Base-by-base conservation (phyloP, 2,888 invertebrate genomes). In the Iphiclides podalirius region DNA sequence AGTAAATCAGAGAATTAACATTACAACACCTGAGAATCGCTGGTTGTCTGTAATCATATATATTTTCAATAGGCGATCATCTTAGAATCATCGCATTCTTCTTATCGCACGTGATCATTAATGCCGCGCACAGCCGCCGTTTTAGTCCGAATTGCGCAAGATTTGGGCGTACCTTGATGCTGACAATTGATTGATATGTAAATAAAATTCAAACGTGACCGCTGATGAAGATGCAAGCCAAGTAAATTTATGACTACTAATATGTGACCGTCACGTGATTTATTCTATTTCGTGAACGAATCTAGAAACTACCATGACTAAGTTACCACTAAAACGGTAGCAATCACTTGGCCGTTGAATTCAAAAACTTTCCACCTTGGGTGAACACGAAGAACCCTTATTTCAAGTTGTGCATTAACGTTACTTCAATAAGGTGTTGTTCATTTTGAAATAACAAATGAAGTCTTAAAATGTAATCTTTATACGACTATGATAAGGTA, bases 141-240 rank as follows among this genome's bases (percentile, higher is more conserved):
- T 37, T 42, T 12, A 28, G 41, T 38, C 31, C 47, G 42, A 38
- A 26, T 52, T 46, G 31, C 44, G 39, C 34, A 48, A 48, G 37
- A 48, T n/a, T n/a, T n/a, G 31, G 37, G 48, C 6, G 23, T 43
- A 46, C 62, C 63, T 63, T 63, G 59, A 48, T 31, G 47, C 14
- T 52, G 55, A 57, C 59, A 57, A 38, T 38, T 60, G 60, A 58
- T 61, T 61, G 59, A 61, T 60, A 64, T 61, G 54, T 58, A 55
- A 61, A 61, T 61, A 46, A 54, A 51, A 59, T 59, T 53, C 57
- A 60, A 60, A 42, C 37, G 55, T 58, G 52, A 44, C 53, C 39
- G 42, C 45, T 38, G 38, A 47, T 52, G 47, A 54, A 59, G 52
- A 54, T 50, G 50, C 36, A 42, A 37, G 16, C 47, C 51, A 47